These are phyloP conservation scores for Drosophila nasuta DNA, from an alignment of 1,140 invertebrate genomes.

Conservation along the genomic window DNA sequence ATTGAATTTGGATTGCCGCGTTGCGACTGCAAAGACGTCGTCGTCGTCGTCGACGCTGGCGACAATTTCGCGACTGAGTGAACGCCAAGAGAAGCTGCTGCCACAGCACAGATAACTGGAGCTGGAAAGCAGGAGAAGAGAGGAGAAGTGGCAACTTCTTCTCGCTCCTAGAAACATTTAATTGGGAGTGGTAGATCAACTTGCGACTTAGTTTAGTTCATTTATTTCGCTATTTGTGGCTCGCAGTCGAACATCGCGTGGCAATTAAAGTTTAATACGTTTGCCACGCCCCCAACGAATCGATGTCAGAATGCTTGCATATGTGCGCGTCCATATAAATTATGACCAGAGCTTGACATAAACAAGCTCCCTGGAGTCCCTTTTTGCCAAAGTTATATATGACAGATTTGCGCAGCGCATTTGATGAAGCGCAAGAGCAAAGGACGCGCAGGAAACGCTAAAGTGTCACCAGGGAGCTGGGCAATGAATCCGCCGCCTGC, in stretches of 20 bases:
- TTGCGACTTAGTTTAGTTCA: slow-evolving; percentile 78
- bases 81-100: slow-evolving; percentile 56
- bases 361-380: slow-evolving; percentile 84
- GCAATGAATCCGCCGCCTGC: slow-evolving; percentile 34
- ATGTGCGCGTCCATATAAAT: slow-evolving; percentile 73
- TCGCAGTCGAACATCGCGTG: slow-evolving; percentile 13
- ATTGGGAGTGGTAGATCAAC: slow-evolving; percentile 78
- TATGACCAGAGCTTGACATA: slow-evolving; percentile 83
- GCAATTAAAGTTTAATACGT: slow-evolving; percentile 77
- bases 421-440: slow-evolving; percentile 67
- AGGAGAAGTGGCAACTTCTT: background rate
- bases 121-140: slow-evolving; percentile 1
- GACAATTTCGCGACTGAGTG: slow-evolving; percentile 80
- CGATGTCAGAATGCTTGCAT: slow-evolving; percentile 46
- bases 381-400: slow-evolving; percentile 83
- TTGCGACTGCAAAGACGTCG: slow-evolving; percentile 30
- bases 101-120: slow-evolving; percentile 55
- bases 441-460: slow-evolving; percentile 53
- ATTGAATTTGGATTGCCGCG: slow-evolving; percentile 84
- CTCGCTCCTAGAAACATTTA: slow-evolving; percentile 44
- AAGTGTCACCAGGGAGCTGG: slow-evolving; percentile 73
- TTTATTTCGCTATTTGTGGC: slow-evolving; percentile 56
- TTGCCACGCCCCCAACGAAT: slow-evolving; percentile 45
- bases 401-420: slow-evolving; percentile 77
- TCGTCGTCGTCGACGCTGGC: slow-evolving; percentile 47